Conservation (phyloP, 2,888 invertebrate genomes). For the Operophtera brumata region DNA sequence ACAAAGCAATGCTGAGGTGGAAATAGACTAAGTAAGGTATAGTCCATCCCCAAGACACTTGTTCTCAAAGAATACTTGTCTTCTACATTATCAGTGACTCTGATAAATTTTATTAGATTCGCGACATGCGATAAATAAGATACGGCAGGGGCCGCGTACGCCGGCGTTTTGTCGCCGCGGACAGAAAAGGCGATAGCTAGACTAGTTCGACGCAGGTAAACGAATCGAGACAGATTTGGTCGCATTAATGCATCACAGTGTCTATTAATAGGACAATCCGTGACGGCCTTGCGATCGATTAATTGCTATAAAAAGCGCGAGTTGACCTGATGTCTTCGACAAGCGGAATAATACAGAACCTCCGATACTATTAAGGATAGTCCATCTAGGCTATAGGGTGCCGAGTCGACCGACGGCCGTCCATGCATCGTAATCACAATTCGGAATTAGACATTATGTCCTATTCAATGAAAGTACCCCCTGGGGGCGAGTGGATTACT, state of each 20-base stretch:
- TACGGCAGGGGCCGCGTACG: constrained; percentile 50
- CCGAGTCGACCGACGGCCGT: constrained; percentile 10
- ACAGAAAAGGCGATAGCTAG: constrained; percentile 56
- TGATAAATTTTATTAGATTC: too few species aligned
- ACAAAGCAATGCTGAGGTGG: too few species aligned
- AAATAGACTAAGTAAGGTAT: too few species aligned
- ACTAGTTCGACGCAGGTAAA: constrained; percentile 41
- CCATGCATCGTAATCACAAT: constrained; percentile 47
- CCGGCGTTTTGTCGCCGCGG: constrained; percentile 46
- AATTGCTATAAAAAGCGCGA: constrained; percentile 51
- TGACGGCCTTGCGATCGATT: constrained; percentile 51
- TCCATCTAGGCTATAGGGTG: constrained; percentile 11
- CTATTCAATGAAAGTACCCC: constrained; percentile 48
- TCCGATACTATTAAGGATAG: too few species aligned
- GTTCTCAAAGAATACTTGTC: too few species aligned
- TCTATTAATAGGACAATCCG: constrained; percentile 38
- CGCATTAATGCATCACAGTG: constrained; percentile 41
- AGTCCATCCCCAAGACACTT: too few species aligned
- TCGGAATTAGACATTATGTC: constrained; percentile 58
- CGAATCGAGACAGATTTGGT: constrained; percentile 49
- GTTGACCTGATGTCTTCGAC: constrained; percentile 26
- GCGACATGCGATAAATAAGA: constrained; percentile 48
- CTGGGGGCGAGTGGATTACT: constrained; percentile 45
- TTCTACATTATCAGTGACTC: too few species aligned
- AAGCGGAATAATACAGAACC: background rate